Percentiles rank a stretch among this genome's conserved stretches.
Evolutionary conservation across 2,797 vertebrate species (phyloP).

Genomic region (Buceros bicornis): DNA sequence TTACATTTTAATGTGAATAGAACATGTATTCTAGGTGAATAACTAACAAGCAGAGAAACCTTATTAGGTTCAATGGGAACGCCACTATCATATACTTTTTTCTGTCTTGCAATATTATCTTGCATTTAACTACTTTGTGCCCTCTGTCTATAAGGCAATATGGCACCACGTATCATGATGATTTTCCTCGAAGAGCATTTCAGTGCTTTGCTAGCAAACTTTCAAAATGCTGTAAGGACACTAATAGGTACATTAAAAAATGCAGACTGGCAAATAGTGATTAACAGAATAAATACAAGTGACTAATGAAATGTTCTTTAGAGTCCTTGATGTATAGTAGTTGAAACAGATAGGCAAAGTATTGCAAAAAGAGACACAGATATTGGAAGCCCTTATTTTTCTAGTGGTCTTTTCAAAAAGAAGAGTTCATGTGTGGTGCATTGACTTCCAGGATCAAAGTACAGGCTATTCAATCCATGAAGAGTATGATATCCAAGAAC

Average conservation of each 20-base stretch:
- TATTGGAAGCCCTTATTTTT: not conserved
- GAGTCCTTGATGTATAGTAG: not conserved
- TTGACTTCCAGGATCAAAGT: not conserved
- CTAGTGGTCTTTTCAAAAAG: not conserved
- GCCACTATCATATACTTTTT: not conserved
- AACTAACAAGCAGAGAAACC: not conserved
- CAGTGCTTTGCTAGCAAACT: not conserved
- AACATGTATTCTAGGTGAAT: not conserved
- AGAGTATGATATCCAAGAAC: not conserved
- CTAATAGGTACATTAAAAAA: not conserved
- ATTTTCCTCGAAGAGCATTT: not conserved
- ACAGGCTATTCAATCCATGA: not conserved
- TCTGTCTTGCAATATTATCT: not conserved
- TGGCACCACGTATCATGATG: not conserved
- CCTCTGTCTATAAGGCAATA: not conserved
- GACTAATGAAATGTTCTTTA: not conserved
- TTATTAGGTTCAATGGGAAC: not conserved
- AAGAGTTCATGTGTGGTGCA: accelerated
- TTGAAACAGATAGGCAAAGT: not conserved
- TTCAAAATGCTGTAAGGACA: not conserved
- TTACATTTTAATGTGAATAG: not conserved
- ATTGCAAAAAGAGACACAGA: not conserved
- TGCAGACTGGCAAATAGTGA: not conserved
- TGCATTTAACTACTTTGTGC: not conserved
- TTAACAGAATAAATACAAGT: not conserved